Evolutionary conservation across 2,797 vertebrate genomes (phyloP), one percentile per base, ranked within the genome.

Genomic region (Pagetopsis macropterus): DNA sequence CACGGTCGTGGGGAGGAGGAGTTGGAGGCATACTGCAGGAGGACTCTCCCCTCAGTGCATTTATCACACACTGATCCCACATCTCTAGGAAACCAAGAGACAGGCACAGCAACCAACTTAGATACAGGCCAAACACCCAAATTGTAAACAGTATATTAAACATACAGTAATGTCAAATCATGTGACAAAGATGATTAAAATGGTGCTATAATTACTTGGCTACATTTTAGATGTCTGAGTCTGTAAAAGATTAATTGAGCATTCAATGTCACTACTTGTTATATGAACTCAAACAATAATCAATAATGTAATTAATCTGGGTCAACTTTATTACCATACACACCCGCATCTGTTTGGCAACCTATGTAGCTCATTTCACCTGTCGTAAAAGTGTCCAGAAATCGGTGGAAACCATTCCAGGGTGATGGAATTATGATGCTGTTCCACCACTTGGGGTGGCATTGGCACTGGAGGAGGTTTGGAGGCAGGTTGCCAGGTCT

Each of bases 21-120:
- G 27, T 97, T 97, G 87, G 95, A 96, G 70, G 97, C 98, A 0
- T 97, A 98, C 48, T 99, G 98, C 72, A 98, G 94, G 70, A 99
- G 93, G 84, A 97, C 94, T 86, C 94, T 93, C 81, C 95, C 96
- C 87, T 98, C 98, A 1, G 91, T 94, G 79, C 98, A 99, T 91
- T 96, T 95, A 80, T 98, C 96, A 91, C 98, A 99, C 75, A 97
- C 94, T 94, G 96, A 97, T 99, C 98, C 97, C 96, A 98, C 94
- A 97, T 98, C 98, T 98, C 98, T 99, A 99, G 96, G 95, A 98
- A 96, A 96, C 95, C 95, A 97, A 96, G 94, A 98, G 94, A 93
- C 93, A 93, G 72, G 72, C 85, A 93, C 86, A 94, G 82, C 82
- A 93, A 92, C 88, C 90, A 95, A 94, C 94, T 95, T 95, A 95